A percentile compares a stretch with the other conserved stretches of the same genome.
phyloP scores from a whole-genome alignment of 2,113 vertebrate species.

The Ranitomeya imitator region DNA sequence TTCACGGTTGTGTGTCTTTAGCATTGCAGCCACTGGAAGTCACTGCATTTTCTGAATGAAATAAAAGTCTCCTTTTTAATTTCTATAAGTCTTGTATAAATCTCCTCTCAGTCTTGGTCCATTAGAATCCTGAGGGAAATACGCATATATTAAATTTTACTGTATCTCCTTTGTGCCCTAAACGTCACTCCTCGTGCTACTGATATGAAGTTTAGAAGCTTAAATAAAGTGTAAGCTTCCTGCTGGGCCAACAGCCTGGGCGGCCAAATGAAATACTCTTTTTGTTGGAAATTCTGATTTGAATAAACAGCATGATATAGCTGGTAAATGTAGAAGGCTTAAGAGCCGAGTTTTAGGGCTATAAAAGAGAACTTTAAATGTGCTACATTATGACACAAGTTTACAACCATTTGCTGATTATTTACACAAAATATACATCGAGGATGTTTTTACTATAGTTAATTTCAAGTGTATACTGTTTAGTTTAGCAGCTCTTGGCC shows the following conservation, averaged over 20 bases:
- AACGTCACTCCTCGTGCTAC: constrained; percentile 66
- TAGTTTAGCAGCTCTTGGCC: background rate
- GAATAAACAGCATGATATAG: constrained; percentile 73
- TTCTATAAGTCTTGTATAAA: constrained; percentile 70
- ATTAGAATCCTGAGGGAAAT: constrained; percentile 71
- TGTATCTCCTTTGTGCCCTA: constrained; percentile 72
- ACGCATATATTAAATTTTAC: constrained; percentile 74
- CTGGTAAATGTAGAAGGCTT: constrained; percentile 70
- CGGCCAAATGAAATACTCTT: constrained; percentile 68
- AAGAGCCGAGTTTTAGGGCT: constrained; percentile 55
- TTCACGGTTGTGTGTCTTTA: constrained; percentile 70
- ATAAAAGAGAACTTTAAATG: constrained; percentile 46
- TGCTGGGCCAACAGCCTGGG: constrained; percentile 68
- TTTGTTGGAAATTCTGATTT: constrained; percentile 71
- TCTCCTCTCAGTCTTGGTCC: constrained; percentile 65
- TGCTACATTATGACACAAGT: constrained; percentile 34
- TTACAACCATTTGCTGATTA: constrained; percentile 19
- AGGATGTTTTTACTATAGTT: background rate
- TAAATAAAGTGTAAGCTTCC: constrained; percentile 67
- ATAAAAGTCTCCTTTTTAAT: constrained; percentile 73
- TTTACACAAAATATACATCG: constrained; percentile 20
- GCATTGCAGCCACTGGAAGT: constrained; percentile 68
- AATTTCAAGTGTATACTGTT: constrained; percentile 6
- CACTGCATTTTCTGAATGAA: constrained; percentile 74
- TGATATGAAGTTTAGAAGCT: constrained; percentile 70